Conservation (phyloP, 2,888 invertebrate species). For the Campoplex capitator region DNA sequence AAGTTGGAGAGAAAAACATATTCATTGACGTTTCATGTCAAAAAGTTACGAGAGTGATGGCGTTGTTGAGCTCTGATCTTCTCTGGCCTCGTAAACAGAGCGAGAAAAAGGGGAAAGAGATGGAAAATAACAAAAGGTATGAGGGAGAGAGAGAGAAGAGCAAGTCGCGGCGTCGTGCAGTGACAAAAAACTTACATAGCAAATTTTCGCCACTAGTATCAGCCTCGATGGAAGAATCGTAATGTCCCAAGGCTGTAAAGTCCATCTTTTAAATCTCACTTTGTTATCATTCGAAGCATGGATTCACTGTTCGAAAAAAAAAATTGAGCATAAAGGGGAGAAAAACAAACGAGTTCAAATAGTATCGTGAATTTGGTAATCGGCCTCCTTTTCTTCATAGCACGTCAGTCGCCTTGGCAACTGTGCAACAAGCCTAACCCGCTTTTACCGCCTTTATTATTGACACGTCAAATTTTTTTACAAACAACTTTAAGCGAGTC, state of each 20-base stretch:
- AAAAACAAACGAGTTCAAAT: conserved; percentile 51
- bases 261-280: conserved; percentile 76
- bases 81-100: conserved; percentile 50
- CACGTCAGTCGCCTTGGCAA: conserved; percentile 80
- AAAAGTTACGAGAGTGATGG: conserved; percentile 38
- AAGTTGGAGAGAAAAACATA: background rate
- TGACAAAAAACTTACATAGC: conserved; percentile 77
- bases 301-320: conserved; percentile 55
- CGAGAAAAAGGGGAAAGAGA: background rate
- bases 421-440: conserved; percentile 79
- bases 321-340: background rate
- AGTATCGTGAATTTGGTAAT: conserved; percentile 60
- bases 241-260: conserved; percentile 80
- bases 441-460: conserved; percentile 69
- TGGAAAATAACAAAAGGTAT: conserved; percentile 9
- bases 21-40: conserved; percentile 20
- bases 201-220: conserved; percentile 76
- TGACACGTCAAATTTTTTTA: background rate
- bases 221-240: conserved; percentile 78
- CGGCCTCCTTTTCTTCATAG: conserved; percentile 72
- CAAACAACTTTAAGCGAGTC: conserved; percentile 1
- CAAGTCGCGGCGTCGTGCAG: conserved; percentile 51
- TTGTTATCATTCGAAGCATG: conserved; percentile 65
- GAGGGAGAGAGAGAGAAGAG: background rate
- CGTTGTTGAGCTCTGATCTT: conserved; percentile 55